Evolutionary conservation across 2,888 invertebrate species (phyloP).

Genomic region (Diarsia mendica): DNA sequence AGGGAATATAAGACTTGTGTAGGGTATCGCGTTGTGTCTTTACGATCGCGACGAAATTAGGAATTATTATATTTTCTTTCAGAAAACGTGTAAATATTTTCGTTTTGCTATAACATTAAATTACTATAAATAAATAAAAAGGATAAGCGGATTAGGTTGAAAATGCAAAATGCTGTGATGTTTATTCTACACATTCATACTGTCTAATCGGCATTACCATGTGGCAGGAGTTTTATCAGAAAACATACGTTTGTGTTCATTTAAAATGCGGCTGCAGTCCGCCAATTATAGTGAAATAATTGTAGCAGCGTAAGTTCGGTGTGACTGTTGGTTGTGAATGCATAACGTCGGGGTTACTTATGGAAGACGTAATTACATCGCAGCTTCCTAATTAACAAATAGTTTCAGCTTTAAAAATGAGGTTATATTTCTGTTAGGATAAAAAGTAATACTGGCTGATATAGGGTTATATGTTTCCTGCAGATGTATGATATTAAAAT

Average conservation of each 20-base stretch:
- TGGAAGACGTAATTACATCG: slow-evolving; percentile 57
- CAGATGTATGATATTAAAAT: slow-evolving; percentile 4
- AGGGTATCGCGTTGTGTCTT: slow-evolving; percentile 37
- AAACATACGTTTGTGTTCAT: slow-evolving; percentile 66
- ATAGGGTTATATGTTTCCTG: slow-evolving; percentile 1
- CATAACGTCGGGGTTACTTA: slow-evolving; percentile 50
- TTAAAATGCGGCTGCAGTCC: slow-evolving; percentile 68
- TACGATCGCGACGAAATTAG: slow-evolving; percentile 55
- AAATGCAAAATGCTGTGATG: slow-evolving; percentile 24
- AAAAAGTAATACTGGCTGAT: slow-evolving; percentile 12
- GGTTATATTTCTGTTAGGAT: slow-evolving; percentile 36
- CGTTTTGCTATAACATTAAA: slow-evolving; percentile 2
- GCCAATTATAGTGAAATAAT: slow-evolving; percentile 66
- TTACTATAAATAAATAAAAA: slow-evolving; percentile 21
- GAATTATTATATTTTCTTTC: slow-evolving; percentile 27
- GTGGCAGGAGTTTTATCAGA: slow-evolving; percentile 62
- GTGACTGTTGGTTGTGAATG: slow-evolving; percentile 54
- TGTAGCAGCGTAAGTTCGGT: slow-evolving; percentile 47
- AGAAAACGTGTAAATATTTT: slow-evolving; percentile 22
- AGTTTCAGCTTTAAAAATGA: slow-evolving; percentile 52
- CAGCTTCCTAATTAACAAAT: slow-evolving; percentile 59
- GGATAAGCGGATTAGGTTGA: background rate
- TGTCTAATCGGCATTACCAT: slow-evolving; percentile 34
- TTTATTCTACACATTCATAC: slow-evolving; percentile 41
- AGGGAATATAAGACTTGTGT: slow-evolving; percentile 63